Conservation (phyloP, 2,888 invertebrate species). For the Serripes groenlandicus region DNA sequence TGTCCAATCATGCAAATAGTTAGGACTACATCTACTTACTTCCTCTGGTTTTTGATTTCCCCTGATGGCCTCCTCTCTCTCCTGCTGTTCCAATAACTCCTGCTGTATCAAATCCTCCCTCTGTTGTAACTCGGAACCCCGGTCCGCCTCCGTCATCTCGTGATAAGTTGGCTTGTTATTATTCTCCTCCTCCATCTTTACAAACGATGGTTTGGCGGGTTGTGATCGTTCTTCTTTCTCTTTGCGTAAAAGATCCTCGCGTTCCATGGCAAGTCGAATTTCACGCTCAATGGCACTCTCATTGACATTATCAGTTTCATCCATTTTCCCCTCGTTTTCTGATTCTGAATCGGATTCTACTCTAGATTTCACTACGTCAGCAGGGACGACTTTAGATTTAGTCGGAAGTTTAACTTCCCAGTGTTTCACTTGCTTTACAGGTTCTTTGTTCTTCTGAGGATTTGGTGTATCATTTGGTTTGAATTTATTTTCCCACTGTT, state of each 20-base stretch:
- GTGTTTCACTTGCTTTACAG: constrained; percentile 69
- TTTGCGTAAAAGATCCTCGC: constrained; percentile 78
- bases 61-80: constrained; percentile 69
- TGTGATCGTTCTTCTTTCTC: constrained; percentile 78
- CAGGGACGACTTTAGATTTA: constrained; percentile 54
- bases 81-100: constrained; percentile 73
- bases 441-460: constrained; percentile 34
- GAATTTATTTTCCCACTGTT: constrained; percentile 77
- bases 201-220: constrained; percentile 58
- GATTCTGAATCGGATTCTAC: constrained; percentile 58
- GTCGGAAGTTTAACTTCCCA: constrained; percentile 78
- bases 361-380: constrained; percentile 49
- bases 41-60: constrained; percentile 33
- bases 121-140: constrained; percentile 78
- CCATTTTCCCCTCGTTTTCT: constrained; percentile 63
- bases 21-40: constrained; percentile 17
- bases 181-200: constrained; percentile 66
- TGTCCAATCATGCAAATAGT: neutral
- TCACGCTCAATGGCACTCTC: constrained; percentile 85
- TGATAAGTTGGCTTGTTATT: constrained; percentile 75
- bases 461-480: constrained; percentile 29
- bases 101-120: constrained; percentile 71
- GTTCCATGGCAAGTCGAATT: constrained; percentile 82
- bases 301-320: constrained; percentile 65
- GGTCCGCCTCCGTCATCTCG: constrained; percentile 83